Evolutionary conservation across 23 tunicate genomes (phyloP).

Genomic region (Diplosoma virens): DNA sequence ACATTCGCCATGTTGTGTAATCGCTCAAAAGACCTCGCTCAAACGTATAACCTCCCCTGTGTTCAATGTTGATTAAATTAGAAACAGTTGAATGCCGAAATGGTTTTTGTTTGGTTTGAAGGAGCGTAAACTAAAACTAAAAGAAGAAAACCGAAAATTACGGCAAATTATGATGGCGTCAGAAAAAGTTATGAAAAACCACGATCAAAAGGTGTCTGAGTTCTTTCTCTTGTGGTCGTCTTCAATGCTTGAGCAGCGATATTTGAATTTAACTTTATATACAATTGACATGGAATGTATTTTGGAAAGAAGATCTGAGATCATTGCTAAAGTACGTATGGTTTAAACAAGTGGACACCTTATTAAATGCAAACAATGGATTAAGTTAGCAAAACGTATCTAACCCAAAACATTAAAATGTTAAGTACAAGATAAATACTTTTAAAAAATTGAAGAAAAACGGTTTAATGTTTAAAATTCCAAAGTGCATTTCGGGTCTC

Average conservation of each 20-base stretch:
- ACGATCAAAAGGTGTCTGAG: not conserved
- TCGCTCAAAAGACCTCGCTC: too few species aligned
- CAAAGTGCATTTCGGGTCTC: too few species aligned
- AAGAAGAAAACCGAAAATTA: not conserved
- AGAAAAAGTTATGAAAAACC: not conserved
- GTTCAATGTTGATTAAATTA: not conserved
- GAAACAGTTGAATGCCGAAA: not conserved
- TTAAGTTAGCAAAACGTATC: too few species aligned
- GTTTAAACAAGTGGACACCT: too few species aligned
- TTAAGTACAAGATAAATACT: too few species aligned
- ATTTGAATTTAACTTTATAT: not conserved
- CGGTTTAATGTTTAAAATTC: too few species aligned
- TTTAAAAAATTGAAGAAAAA: too few species aligned
- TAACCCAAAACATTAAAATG: too few species aligned
- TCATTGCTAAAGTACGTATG: constrained; percentile 7
- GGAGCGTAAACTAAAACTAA: not conserved
- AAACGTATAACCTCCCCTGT: too few species aligned
- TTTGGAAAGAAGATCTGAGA: constrained; percentile 10
- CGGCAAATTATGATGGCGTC: not conserved
- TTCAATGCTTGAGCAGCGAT: constrained; percentile 22
- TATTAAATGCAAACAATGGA: too few species aligned
- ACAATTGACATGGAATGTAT: constrained; percentile 21
- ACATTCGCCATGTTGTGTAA: too few species aligned
- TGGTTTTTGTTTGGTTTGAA: not conserved
- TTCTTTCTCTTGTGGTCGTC: constrained; percentile 10